Percentiles rank a stretch among this genome's conserved stretches.
These are phyloP conservation scores for Andinoacara biseriatus DNA, from an alignment of 2,113 vertebrate species.

Conservation along the genomic window DNA sequence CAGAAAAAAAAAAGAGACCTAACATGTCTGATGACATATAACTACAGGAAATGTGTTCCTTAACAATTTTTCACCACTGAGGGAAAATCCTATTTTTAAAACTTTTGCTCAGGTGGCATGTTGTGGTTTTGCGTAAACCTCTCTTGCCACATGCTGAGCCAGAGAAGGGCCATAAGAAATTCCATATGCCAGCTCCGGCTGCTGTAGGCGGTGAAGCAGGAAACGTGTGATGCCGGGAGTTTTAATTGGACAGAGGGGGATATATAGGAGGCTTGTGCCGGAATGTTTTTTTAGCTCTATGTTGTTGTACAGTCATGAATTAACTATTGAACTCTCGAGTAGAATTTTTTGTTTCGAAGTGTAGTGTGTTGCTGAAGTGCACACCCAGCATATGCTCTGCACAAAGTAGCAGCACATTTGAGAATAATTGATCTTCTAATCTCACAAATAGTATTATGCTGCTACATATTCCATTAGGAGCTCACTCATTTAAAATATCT, in stretches of 20 bases:
- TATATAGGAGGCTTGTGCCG: conserved; percentile 7
- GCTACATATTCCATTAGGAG: conserved; percentile 12
- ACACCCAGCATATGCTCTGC: background rate
- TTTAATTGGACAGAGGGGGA: conserved; percentile 52
- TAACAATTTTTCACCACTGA: conserved; percentile 4
- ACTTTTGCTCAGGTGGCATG: background rate
- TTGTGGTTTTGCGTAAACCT: background rate
- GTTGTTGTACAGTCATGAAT: background rate
- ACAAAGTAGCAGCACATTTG: background rate
- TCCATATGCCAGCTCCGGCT: conserved; percentile 17
- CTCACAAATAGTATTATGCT: background rate
- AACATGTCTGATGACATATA: conserved; percentile 14
- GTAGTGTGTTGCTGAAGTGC: background rate
- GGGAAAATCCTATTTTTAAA: conserved; percentile 3
- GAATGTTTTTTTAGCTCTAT: background rate
- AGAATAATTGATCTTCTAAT: background rate
- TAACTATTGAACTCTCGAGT: conserved; percentile 52
- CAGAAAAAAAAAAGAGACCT: conserved; percentile 9
- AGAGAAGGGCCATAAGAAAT: conserved; percentile 32
- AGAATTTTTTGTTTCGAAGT: background rate
- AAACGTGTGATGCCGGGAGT: conserved; percentile 27
- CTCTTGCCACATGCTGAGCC: background rate
- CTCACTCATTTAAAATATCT: background rate
- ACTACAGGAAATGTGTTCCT: conserved; percentile 13
- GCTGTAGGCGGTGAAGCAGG: conserved; percentile 37